Evolutionary conservation across 1,140 invertebrate genomes (phyloP).

Genomic region (Halyomorpha halys): DNA sequence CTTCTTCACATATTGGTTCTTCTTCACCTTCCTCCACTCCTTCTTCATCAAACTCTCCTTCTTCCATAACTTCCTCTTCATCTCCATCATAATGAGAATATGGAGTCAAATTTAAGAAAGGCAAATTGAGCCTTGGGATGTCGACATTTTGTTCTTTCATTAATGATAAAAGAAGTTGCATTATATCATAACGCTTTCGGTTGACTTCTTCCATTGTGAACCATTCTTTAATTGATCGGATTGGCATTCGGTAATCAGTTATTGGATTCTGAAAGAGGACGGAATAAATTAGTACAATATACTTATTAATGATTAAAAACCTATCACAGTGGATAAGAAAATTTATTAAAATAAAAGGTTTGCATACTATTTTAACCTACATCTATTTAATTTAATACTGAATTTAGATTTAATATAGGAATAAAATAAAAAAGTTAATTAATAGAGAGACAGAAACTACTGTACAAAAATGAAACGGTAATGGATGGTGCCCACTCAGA

Average conservation of each 20-base stretch:
- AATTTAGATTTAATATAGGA: no score
- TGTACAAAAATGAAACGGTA: no score
- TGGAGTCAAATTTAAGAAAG: constrained; percentile 37
- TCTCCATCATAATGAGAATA: constrained; percentile 31
- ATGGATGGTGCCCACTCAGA: no score
- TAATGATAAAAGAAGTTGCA: constrained; percentile 55
- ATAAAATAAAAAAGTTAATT: no score
- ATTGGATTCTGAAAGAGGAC: constrained; percentile 53
- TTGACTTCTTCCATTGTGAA: constrained; percentile 62
- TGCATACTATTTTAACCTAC: no score
- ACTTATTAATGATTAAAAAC: not conserved
- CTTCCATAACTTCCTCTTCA: constrained; percentile 31
- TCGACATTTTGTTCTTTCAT: constrained; percentile 47
- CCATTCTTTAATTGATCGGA: constrained; percentile 63
- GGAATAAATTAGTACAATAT: constrained; percentile 20
- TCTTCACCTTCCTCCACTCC: constrained; percentile 23
- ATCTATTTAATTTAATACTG: no score
- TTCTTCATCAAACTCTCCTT: constrained; percentile 33
- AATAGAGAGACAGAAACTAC: no score
- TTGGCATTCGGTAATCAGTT: constrained; percentile 59
- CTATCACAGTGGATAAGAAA: no score
- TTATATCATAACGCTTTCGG: constrained; percentile 66
- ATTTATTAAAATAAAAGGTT: no score
- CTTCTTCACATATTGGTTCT: constrained; percentile 26
- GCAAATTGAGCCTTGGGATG: constrained; percentile 36